These are phyloP conservation scores for Brachionus angularis DNA, from an alignment of 1,140 invertebrate genomes.

Conservation along the genomic window DNA sequence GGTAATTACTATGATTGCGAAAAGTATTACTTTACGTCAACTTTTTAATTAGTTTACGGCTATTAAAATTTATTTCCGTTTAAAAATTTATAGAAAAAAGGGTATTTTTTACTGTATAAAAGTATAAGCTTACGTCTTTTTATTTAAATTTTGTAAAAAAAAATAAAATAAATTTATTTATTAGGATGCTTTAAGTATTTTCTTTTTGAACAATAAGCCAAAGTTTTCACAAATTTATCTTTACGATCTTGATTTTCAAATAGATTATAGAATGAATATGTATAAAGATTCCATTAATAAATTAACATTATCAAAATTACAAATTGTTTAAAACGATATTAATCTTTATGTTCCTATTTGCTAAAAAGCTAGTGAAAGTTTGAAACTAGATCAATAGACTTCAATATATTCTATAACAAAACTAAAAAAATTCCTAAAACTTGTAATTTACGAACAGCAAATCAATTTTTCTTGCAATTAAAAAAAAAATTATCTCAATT, in stretches of 20 bases:
- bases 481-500: neutral
- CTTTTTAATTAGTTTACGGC: no score
- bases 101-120: no score
- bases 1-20: no score
- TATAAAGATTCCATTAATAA: neutral
- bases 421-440: conserved; percentile 45
- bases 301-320: neutral
- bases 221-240: neutral
- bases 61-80: no score
- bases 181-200: neutral
- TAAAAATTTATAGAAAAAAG: no score
- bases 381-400: neutral
- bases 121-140: no score
- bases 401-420: neutral
- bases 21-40: no score
- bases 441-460: conserved; percentile 51
- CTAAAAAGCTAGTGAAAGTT: neutral
- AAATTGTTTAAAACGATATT: neutral
- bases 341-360: neutral
- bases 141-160: neutral
- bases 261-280: neutral
- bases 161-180: neutral
- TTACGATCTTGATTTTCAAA: neutral
- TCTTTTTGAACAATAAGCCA: neutral
- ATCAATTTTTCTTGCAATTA: conserved; percentile 49